phyloP scores from a whole-genome alignment of 2,888 invertebrate species.

The Pollenia griseotomentosa region DNA sequence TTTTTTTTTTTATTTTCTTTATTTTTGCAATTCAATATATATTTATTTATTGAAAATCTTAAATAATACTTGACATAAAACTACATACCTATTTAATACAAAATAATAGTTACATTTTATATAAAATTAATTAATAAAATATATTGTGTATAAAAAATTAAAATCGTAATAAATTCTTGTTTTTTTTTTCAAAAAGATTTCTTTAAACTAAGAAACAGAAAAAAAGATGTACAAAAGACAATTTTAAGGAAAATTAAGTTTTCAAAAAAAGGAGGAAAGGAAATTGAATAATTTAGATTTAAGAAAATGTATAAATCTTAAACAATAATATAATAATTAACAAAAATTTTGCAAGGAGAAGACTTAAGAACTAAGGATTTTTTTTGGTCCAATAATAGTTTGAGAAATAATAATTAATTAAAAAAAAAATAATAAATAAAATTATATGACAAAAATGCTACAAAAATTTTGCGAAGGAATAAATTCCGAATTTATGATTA shows the following conservation, averaged over 20 bases:
- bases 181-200: constrained; percentile 41
- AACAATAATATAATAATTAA: constrained; percentile 68
- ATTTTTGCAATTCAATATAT: constrained; percentile 76
- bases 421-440: constrained; percentile 47
- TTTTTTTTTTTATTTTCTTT: constrained; percentile 13
- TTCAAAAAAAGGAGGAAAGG: too few species aligned
- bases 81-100: constrained; percentile 81
- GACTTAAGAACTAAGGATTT: constrained; percentile 85
- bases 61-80: constrained; percentile 81
- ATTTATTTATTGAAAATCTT: constrained; percentile 78
- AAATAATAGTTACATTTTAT: constrained; percentile 80
- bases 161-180: constrained; percentile 63
- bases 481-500: constrained; percentile 48
- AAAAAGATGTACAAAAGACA: background rate
- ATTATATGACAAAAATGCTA: constrained; percentile 68
- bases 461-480: constrained; percentile 42
- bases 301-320: constrained; percentile 75
- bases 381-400: constrained; percentile 85
- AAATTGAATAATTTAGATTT: constrained; percentile 49
- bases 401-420: constrained; percentile 74
- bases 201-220: constrained; percentile 26
- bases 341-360: constrained; percentile 45
- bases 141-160: constrained; percentile 58
- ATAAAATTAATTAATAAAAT: constrained; percentile 73
- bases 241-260: constrained; percentile 48